These are phyloP conservation scores for Prunella strophiata DNA, from an alignment of 2,797 vertebrate genomes.

Conservation along the genomic window DNA sequence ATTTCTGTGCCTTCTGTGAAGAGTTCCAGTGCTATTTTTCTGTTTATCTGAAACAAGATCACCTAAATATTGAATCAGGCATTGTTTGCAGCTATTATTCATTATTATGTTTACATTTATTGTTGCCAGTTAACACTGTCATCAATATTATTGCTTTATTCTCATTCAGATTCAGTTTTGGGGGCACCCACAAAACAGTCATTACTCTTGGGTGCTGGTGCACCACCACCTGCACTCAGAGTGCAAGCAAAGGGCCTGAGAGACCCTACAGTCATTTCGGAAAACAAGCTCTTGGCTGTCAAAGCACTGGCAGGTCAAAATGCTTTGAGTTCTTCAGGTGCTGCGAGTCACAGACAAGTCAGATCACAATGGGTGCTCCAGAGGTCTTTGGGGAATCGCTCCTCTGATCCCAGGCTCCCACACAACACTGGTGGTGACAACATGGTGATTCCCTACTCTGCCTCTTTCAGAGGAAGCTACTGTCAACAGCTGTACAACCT, in stretches of 20 bases:
- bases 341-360: background rate
- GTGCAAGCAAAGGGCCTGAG: background rate
- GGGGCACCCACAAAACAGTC: background rate
- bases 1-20: background rate
- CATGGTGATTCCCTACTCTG: background rate
- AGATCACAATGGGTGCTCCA: background rate
- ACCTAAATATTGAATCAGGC: background rate
- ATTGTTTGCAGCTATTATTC: background rate
- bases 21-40: background rate
- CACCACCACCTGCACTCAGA: background rate
- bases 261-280: background rate
- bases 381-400: background rate
- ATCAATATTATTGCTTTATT: background rate
- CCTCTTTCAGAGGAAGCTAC: background rate
- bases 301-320: background rate
- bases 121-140: background rate
- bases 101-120: background rate
- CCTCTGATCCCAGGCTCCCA: background rate
- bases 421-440: background rate
- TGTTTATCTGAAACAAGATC: background rate
- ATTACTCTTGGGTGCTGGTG: background rate
- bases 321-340: background rate
- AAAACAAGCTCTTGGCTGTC: background rate
- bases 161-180: background rate
- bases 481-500: background rate